Conservation (phyloP, 1,140 invertebrate genomes). For the Hydropsyche tenuis region DNA sequence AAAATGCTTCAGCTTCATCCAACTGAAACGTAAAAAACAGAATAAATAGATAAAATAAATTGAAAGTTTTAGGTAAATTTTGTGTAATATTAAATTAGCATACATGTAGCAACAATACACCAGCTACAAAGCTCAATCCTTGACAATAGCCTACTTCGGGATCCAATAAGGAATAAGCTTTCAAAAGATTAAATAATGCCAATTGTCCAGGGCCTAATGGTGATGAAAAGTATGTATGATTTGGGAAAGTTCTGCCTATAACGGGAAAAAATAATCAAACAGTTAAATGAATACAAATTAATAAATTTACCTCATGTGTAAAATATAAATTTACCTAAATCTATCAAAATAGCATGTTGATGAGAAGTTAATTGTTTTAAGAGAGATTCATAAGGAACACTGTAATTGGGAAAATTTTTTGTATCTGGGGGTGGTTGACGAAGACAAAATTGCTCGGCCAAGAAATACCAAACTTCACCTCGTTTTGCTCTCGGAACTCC, state of each 20-base stretch:
- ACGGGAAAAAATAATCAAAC: background rate
- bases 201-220: slow-evolving; percentile 89
- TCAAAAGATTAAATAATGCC: slow-evolving; percentile 91
- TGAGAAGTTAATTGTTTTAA: slow-evolving; percentile 89
- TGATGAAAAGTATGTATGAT: slow-evolving; percentile 89
- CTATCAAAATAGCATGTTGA: slow-evolving; percentile 87
- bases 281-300: background rate
- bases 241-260: slow-evolving; percentile 90
- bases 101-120: slow-evolving; percentile 91
- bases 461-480: slow-evolving; percentile 91
- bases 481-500: slow-evolving; percentile 86
- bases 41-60: background rate
- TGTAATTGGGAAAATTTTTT: slow-evolving; percentile 74
- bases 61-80: too few relatives aligned
- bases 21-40: slow-evolving; percentile 67
- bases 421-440: slow-evolving; percentile 74
- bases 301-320: background rate
- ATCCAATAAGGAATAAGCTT: slow-evolving; percentile 94
- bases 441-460: slow-evolving; percentile 81
- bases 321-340: slow-evolving; percentile 70
- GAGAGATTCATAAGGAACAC: slow-evolving; percentile 80
- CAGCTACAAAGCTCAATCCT: slow-evolving; percentile 94
- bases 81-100: slow-evolving; percentile 55
- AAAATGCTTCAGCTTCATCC: slow-evolving; percentile 88
- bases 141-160: slow-evolving; percentile 95